Evolutionary conservation across 1,140 invertebrate species (phyloP), one percentile per base, ranked within the genome.

Genomic region (Metopolophium dirhodum): DNA sequence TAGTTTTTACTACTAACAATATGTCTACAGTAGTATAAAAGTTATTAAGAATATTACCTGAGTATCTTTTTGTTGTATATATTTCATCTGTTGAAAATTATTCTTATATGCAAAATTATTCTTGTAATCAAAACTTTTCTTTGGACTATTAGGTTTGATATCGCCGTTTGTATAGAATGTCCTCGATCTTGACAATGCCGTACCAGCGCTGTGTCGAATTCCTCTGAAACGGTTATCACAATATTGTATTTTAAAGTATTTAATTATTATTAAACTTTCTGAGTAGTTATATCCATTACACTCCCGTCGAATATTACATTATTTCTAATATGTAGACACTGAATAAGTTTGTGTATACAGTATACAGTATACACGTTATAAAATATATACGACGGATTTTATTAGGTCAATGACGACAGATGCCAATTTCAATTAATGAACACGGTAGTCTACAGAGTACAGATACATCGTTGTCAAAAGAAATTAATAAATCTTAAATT

Each of bases 121-220:
- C 45, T 93, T 93, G 35, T 41, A 57, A 26, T 93, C 91, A 11
- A 30, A 85, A 57, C 35, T 86, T 93, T 93, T 93, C 14, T 93
- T 93, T 41, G 41, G 91, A 8, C 20, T 86, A 57, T 54, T 86
- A 3, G 82, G 47, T 22, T 85, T 93, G 4, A 54, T 51, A 20
- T 93, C 91, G 1, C 45, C n/a, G 37, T 93, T 93, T n/a, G 77
- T 85, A 86, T 85, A 93, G 30, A 93, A 93, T 23, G 91, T 93
- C 41, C 91, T 93, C 18, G 91, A 93, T 93, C 91, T 93, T 7
- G 91, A 93, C 23, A 92, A 37, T 85, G 23, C 61, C 35, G 89
- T 11, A n/a, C 23, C 14, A 23, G 26, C 26, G 45, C 22, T 47
- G 7, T 68, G 26, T 37, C 45, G 54, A 61, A 26, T 90, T 30